A percentile compares a stretch with the other conserved stretches of the same genome.
Evolutionary conservation across 2,113 vertebrate genomes (phyloP).

Genomic region (Albula goreensis): DNA sequence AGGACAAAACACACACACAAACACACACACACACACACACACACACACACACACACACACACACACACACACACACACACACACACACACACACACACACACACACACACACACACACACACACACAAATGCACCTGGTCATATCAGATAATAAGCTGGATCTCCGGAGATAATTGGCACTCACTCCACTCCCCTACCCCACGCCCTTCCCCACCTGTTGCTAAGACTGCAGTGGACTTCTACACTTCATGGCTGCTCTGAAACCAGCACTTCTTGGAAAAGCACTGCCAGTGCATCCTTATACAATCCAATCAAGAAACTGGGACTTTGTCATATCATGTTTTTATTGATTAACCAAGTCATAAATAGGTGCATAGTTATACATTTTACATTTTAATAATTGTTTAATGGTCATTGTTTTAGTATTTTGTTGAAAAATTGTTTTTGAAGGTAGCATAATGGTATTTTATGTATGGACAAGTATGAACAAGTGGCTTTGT

Average conservation of each 20-base stretch:
- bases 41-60: conserved; percentile 11
- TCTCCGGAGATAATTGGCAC: background rate
- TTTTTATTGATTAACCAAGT: background rate
- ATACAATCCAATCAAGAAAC: background rate
- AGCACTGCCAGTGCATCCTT: background rate
- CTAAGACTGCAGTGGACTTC: background rate
- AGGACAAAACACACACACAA: background rate
- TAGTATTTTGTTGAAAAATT: background rate
- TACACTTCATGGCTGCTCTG: background rate
- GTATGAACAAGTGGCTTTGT: too few species aligned
- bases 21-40: background rate
- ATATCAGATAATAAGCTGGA: background rate
- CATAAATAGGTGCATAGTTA: background rate
- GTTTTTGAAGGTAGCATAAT: background rate
- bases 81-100: background rate
- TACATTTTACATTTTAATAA: background rate
- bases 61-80: background rate
- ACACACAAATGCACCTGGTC: conserved; percentile 7
- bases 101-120: conserved; percentile 24
- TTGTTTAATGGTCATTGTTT: background rate
- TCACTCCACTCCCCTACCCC: background rate
- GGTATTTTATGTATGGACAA: background rate
- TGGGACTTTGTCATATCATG: background rate
- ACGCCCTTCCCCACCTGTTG: background rate
- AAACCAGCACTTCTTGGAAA: background rate